Base-by-base conservation (phyloP, 2,113 vertebrate species). In the Thamnophis sirtalis region DNA sequence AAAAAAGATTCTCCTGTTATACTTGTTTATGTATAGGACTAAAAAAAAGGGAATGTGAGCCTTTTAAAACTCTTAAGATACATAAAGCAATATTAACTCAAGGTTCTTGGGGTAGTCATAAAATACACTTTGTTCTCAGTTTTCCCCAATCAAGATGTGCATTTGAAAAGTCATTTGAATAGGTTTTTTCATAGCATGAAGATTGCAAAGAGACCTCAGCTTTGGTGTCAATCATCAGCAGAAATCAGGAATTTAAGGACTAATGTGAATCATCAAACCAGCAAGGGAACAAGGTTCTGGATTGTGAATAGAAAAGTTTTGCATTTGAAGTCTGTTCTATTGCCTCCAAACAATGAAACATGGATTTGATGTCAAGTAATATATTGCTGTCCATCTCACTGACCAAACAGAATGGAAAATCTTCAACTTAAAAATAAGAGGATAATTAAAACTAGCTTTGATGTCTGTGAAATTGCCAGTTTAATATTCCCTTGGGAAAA, bases 271-370 rank as follows among this genome's bases (percentile, higher is more conserved):
- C 15, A 56, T 90, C 88, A 93, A 51, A 92, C 90, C 28, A 84
- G 33, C n/a, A 85, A 60, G 43, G n/a, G 91, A 88, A 89, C 60
- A 92, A 86, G 55, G 33, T 73, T 53, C 2, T 94, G 93, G 92
- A 92, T 91, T 51, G 68, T 58, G 49, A 92, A 94, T 63, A 48
- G 89, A 93, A 95, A 84, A 91, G 91, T 93, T 95, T 91, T 95
- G 84, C 48, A 54, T 89, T 90, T 85, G 0, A 3, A 24, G 60
- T 90, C 92, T 84, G 68, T 87, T 91, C 90, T 49, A 73, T 56
- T 91, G 94, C 93, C 91, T 92, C 63, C 55, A 28, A 92, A 90
- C 60, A 28, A 49, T 55, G 0, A 84, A 54, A 50, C 86, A 93
- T 56, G 89, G 60, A 84, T 94, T 92, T 58, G 88, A 85, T 93